Evolutionary conservation across 1,140 invertebrate species (phyloP), one percentile per base, ranked within the genome.

Genomic region (Antheraea mylitta): DNA sequence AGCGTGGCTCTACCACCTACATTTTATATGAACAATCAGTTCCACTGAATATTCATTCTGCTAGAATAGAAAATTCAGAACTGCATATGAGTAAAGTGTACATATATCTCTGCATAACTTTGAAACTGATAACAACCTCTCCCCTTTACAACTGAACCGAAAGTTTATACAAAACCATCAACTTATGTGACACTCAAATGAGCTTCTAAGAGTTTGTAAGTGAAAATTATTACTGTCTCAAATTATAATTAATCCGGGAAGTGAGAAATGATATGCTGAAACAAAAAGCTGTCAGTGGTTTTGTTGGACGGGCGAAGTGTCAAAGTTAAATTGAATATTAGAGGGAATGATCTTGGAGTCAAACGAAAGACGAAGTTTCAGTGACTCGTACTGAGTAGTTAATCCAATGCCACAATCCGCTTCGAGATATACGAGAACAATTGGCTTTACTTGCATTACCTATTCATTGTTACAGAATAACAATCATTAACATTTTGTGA

Each of bases 241-340:
- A 74, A 71, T 81, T 80, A 86, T 78, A 80, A 79, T 83, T 82
- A 74, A 74, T 71, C 65, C 58, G 67, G 38, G 66, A 74, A 74
- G 66, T 71, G 69, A 66, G 69, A 71, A 73, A 71, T 71, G 73
- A 74, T 74, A 74, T 74, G 73, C 74, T 80, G 73, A 79, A 74
- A 83, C 79, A 86, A 91, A 89, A 87, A 82, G 79, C 86, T 79
- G 73, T 73, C 83, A 79, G 77, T 82, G 86, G 85, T 88, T 88
- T 81, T 79, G 81, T 84, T 79, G 85, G 82, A 85, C 82, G 82
- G 73, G 77, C 77, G 75, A 90, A 91, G 87, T 90, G 88, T 90
- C 89, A 90, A 91, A 91, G 89, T 91, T 91, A 90, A 91, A 91
- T 90, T 91, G 88, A 90, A 90, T 91, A 91, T 90, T 90, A 87